A percentile compares a stretch with the other conserved stretches of the same genome.
These are phyloP conservation scores for Clarias macrocephalus DNA, from an alignment of 2,113 vertebrate species.

Conservation along the genomic window DNA sequence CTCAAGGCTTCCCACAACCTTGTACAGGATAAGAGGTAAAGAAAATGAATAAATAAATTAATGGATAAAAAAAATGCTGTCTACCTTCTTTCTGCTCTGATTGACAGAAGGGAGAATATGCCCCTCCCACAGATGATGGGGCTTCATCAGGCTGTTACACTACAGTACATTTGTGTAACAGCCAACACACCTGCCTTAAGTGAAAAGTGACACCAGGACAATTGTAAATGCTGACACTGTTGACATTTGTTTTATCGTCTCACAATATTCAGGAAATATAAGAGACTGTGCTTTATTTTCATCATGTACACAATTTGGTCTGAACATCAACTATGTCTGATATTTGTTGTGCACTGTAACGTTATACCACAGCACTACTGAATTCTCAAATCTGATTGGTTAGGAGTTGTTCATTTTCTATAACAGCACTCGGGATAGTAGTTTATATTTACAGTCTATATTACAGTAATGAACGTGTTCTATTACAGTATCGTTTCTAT, in stretches of 20 bases:
- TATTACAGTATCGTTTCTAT: neutral
- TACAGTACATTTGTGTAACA: neutral
- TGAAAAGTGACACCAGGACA: neutral
- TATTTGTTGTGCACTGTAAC: neutral
- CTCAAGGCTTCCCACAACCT: too few relatives aligned
- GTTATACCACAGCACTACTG: neutral
- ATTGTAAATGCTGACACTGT: neutral
- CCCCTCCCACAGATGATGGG: neutral
- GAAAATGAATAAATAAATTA: too few relatives aligned
- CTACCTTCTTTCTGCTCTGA: neutral
- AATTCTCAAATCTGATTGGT: neutral
- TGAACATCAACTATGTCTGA: neutral
- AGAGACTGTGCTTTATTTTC: neutral
- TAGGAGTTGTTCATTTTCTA: neutral
- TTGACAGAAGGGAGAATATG: neutral
- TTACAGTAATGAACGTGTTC: neutral
- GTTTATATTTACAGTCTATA: neutral
- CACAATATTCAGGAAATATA: neutral
- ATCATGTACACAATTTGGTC: slow-evolving; percentile 55
- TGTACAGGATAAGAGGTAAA: too few relatives aligned
- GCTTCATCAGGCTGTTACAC: neutral
- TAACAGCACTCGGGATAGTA: neutral
- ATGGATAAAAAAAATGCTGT: neutral
- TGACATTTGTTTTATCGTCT: neutral
- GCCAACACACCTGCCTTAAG: neutral